Base-by-base conservation (phyloP, 2,888 invertebrate genomes). In the Drosophila limbata region DNA sequence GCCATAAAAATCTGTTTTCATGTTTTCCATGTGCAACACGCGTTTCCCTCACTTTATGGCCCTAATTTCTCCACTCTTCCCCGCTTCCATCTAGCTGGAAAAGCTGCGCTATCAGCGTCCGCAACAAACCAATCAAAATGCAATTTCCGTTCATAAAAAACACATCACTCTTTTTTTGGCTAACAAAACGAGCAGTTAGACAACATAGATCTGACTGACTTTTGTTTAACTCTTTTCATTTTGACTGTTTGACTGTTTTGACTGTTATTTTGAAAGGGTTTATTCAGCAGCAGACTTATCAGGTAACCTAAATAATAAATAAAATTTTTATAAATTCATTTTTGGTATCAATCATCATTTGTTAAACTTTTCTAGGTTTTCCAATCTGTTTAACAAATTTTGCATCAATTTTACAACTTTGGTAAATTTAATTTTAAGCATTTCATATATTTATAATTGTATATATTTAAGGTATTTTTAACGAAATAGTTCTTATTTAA, bases 91-190 rank as follows among this genome's bases (percentile, higher is more conserved):
- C 15, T 19, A 47, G 47, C 57, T 56, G 62, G 19, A 59, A 60
- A 72, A 51, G 62, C 66, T 87, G 87, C 66, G 71, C 77, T 87
- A 84, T 83, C 88, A 81, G 70, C 69, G 59, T 40, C 61, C 73
- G 80, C 80, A 85, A 72, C 70, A 82, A 82, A 70, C 78, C 84
- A 84, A 84, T 84, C 84, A 84, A 84, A 88, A 83, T 88, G 84
- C 84, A 84, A 84, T 84, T 84, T 88, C 84, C 86, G 50, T 44
- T 79, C 71, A 61, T 67, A 62, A 67, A 74, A 67, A 79, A 69
- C 69, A 77, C 81, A 85, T 81, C 56, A 79, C 75, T 35, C 56
- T 55, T 10, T 5, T 31, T 15, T 53, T 13, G 17, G 17, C 3
- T 17, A 35, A 53, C 48, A 25, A 28, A 25, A 44, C 33, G 25